These are phyloP conservation scores for Sceloporus undulatus DNA, from an alignment of 2,113 vertebrate species.

Conservation along the genomic window DNA sequence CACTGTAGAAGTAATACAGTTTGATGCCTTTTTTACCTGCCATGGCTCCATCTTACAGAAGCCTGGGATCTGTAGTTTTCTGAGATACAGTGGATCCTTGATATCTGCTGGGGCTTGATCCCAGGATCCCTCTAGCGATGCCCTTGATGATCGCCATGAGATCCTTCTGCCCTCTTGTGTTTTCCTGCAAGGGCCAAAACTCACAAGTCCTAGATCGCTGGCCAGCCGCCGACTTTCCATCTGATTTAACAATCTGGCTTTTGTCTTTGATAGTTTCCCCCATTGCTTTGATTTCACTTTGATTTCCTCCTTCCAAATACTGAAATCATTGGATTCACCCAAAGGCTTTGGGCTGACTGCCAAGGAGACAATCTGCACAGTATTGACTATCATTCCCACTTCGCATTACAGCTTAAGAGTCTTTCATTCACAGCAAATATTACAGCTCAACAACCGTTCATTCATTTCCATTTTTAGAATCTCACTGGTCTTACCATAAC, in stretches of 20 bases:
- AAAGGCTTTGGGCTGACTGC: not conserved
- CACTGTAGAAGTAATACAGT: too few species aligned
- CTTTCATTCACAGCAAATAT: not conserved
- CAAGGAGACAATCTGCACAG: not conserved
- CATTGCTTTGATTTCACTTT: not conserved
- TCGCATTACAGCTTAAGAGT: not conserved
- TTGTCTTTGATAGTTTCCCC: not conserved
- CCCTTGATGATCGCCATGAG: not conserved
- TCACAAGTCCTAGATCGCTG: not conserved
- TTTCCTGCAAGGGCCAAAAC: not conserved
- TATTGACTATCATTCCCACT: not conserved
- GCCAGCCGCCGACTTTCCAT: not conserved
- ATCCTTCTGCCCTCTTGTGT: not conserved
- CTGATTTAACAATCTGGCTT: not conserved
- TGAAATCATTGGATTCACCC: not conserved
- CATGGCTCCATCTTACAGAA: too few species aligned
- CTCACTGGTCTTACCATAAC: not conserved
- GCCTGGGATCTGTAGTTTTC: too few species aligned
- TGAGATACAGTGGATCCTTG: too few species aligned
- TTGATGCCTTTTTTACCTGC: too few species aligned
- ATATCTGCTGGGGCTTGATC: too few species aligned
- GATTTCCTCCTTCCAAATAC: not conserved
- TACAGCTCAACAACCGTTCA: not conserved
- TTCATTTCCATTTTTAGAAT: not conserved
- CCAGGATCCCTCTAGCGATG: too few species aligned